Evolutionary conservation across 2,113 vertebrate species (phyloP).

Genomic region (Ciconia maguari): DNA sequence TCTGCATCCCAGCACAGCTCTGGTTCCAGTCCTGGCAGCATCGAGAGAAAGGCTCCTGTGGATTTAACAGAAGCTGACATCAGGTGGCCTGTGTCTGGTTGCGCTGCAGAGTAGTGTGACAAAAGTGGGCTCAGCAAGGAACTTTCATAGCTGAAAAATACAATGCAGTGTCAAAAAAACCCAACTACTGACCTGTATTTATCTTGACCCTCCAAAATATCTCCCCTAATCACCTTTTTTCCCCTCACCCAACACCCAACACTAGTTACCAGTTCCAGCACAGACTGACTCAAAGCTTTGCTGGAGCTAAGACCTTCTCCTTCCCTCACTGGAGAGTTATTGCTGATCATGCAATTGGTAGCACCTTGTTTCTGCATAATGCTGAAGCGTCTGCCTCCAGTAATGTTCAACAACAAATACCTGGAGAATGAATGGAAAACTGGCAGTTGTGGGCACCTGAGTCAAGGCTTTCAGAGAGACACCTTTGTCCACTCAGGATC

Average conservation of each 20-base stretch:
- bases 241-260: not conserved
- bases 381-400: not conserved
- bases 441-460: not conserved
- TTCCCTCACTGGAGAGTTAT: not conserved
- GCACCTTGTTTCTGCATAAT: not conserved
- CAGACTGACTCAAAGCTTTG: not conserved
- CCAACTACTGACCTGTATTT: not conserved
- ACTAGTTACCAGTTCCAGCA: not conserved
- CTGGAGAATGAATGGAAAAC: not conserved
- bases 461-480: not conserved
- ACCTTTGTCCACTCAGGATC: not conserved
- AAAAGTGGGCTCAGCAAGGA: not conserved
- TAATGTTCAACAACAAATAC: not conserved
- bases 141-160: not conserved
- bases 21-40: not conserved
- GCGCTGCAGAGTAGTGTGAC: not conserved
- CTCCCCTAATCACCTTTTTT: not conserved
- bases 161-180: not conserved
- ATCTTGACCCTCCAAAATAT: not conserved
- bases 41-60: not conserved
- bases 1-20: not conserved
- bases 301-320: not conserved
- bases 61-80: not conserved
- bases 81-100: not conserved
- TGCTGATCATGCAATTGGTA: not conserved